Evolutionary conservation across 2,113 vertebrate genomes (phyloP), one percentile per base, ranked within the genome.

Genomic region (Cyphomyrus plagiostoma): DNA sequence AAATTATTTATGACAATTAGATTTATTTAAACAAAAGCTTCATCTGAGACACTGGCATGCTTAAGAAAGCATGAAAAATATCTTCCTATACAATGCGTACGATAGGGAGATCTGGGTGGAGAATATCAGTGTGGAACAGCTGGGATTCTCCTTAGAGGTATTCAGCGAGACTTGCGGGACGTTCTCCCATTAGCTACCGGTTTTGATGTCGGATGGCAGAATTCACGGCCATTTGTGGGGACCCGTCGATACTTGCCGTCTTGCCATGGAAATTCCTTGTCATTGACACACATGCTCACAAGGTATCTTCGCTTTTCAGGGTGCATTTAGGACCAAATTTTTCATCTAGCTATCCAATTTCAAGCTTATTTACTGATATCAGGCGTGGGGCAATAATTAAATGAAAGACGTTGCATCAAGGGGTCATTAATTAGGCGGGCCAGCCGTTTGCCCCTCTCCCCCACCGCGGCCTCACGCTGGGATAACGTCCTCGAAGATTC

Each of bases 361-460:
- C 91, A 89, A 35, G 92, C 91, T 93, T 92, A 91, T 92, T 94
- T 92, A 92, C 90, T 88, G 91, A 94, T 89, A 89, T 45, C 90
- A 91, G 86, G 3, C 91, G 91, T 88, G 62, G 53, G 49, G 88
- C 93, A 74, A 46, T 92, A 92, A 90, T 91, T 88, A 92, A 92
- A 92, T 90, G 80, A 94, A 92, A 92, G 90, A 89, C 91, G 89
- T 52, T 30, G 21, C 15, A 74, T 86, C 89, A 90, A 95, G 92
- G 92, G 89, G 62, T 89, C 52, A 3, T 77, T 90, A 91, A 93
- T 94, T 94, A 93, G 10, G 74, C n/a, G 90, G 84, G 91, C 49
- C 39, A 90, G 91, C 80, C 80, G 87, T 92, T 91, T 92, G 89
- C 30, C 52, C 91, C 88, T 88, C 86, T 58, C 86, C 86, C n/a